Evolutionary conservation across 2,113 vertebrate genomes (phyloP).

Genomic region (Hyaena hyaena): DNA sequence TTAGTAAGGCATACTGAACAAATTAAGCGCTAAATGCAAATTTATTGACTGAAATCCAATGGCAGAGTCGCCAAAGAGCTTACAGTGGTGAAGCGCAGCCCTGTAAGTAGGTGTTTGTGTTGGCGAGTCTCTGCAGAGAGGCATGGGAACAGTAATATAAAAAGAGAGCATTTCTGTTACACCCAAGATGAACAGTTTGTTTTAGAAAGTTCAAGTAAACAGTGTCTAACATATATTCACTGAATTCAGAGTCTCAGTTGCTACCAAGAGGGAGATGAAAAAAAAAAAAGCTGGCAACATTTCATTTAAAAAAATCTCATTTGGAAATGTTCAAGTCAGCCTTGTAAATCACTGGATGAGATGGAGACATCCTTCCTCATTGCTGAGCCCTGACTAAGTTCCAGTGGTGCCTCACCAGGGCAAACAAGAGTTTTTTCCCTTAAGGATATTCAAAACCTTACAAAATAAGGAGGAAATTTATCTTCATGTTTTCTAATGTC

Average conservation of each 20-base stretch:
- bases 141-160: conserved; percentile 86
- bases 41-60: conserved; percentile 87
- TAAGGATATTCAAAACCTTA: not conserved
- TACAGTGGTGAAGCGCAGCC: conserved; percentile 81
- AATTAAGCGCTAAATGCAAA: conserved; percentile 90
- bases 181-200: conserved; percentile 86
- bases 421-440: conserved; percentile 24
- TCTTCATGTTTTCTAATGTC: conserved; percentile 32
- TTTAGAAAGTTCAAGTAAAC: conserved; percentile 88
- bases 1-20: conserved; percentile 90
- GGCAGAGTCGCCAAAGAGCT: conserved; percentile 82
- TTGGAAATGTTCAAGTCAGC: conserved; percentile 74
- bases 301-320: conserved; percentile 59
- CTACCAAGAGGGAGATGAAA: conserved; percentile 83
- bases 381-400: conserved; percentile 54
- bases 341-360: conserved; percentile 75
- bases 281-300: conserved; percentile 70
- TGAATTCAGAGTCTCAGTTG: conserved; percentile 80
- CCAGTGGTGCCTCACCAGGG: not conserved
- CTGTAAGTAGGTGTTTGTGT: conserved; percentile 88
- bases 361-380: conserved; percentile 68
- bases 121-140: conserved; percentile 83
- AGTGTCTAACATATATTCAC: conserved; percentile 85
- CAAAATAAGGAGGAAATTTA: not conserved
- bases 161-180: conserved; percentile 86